Evolutionary conservation across 2,888 invertebrate genomes (phyloP), one percentile per base, ranked within the genome.

Genomic region (Clusia tigrina): DNA sequence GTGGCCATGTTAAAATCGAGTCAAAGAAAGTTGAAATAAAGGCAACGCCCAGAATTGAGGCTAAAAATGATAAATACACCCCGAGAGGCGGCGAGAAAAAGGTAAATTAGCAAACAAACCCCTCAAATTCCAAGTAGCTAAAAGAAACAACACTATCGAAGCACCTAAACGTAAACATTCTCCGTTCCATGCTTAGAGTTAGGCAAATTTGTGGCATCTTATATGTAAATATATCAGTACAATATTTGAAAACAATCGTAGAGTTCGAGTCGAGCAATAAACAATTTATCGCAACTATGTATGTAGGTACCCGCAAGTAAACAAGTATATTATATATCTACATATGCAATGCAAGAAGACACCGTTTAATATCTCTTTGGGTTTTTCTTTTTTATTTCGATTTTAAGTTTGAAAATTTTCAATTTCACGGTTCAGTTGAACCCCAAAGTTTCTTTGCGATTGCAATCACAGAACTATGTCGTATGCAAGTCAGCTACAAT

Each of bases 61-160:
- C 96, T 57, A 92, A 95, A 83, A 96, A 96, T 79, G 95, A 97
- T 64, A 88, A 89, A 67, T 96, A 97, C 76, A 86, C 87, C 65
- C 93, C 96, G 1, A 91, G 91, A 75, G 94, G 95, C 69, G 95
- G 96, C 42, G 92, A 94, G 71, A 94, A 94, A 82, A 96, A 96
- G 91, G 95, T 94, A 85, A 71, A n/a, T n/a, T n/a, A n/a, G n/a
- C n/a, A n/a, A 71, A 18, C 48, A 18, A 20, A 5, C 22, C 48
- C 6, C 6, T 48, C 5, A 48, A 20, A 22, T 12, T 2, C 20
- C 22, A n/a, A n/a, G n/a, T n/a, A n/a, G n/a, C n/a, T n/a, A n/a
- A n/a, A n/a, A n/a, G n/a, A n/a, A n/a, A n/a, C n/a, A n/a, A n/a
- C n/a, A n/a, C n/a, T n/a, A n/a, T 48, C 20, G 32, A 32, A 32